These are phyloP conservation scores for Octopus bimaculoides DNA, from an alignment of 1,140 invertebrate species.

Conservation along the genomic window DNA sequence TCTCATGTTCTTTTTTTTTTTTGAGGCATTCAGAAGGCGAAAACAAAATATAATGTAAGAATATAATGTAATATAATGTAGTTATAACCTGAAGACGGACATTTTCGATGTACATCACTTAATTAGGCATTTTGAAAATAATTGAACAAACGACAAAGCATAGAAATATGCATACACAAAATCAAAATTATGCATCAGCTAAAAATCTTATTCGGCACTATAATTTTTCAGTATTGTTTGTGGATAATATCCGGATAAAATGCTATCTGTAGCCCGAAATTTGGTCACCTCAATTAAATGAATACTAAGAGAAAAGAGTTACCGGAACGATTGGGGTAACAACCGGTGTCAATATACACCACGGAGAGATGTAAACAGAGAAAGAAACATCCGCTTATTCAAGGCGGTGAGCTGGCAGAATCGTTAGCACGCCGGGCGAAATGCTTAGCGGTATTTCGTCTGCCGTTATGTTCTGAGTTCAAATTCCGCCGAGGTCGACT, in stretches of 20 bases:
- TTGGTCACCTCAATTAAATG: constrained; percentile 1
- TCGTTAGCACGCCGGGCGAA: too few relatives aligned
- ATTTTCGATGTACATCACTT: not conserved
- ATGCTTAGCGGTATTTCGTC: too few relatives aligned
- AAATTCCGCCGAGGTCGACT: too few relatives aligned
- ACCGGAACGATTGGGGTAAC: not conserved
- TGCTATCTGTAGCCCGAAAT: not conserved
- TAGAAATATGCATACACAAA: too few relatives aligned
- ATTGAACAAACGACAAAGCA: not conserved
- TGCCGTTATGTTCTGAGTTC: too few relatives aligned
- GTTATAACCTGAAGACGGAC: not conserved
- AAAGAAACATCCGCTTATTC: not conserved
- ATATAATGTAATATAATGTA: not conserved
- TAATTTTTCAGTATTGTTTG: not conserved
- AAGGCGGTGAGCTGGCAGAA: too few relatives aligned
- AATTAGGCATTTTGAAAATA: constrained; percentile 3
- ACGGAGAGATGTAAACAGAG: not conserved
- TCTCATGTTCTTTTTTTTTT: not conserved
- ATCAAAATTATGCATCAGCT: not conserved
- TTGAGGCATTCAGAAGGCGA: constrained; percentile 4
- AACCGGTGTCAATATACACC: not conserved
- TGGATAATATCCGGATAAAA: not conserved
- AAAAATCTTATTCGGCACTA: not conserved
- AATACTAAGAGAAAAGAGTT: not conserved
- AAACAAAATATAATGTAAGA: constrained; percentile 5